A percentile compares a stretch with the other conserved stretches of the same genome.
These are phyloP conservation scores for Sitta carolinensis DNA, from an alignment of 2,797 vertebrate genomes.

Conservation along the genomic window DNA sequence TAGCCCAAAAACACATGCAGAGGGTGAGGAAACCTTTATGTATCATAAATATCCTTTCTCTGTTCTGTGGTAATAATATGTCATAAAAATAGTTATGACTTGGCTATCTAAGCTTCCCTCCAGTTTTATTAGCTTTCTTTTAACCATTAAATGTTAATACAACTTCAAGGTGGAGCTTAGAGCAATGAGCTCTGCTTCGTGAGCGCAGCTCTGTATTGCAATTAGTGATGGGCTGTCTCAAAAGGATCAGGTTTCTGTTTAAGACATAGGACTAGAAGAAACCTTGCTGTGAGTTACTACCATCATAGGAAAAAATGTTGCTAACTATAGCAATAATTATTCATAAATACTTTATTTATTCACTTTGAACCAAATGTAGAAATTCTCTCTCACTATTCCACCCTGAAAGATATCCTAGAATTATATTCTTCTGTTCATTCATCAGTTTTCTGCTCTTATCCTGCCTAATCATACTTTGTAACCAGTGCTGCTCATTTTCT, in stretches of 20 bases:
- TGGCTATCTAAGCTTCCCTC: conserved; percentile 18
- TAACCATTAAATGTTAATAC: background rate
- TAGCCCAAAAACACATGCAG: background rate
- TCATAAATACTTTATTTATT: background rate
- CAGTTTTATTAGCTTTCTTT: conserved; percentile 41
- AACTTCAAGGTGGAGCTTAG: conserved; percentile 45
- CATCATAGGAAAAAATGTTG: background rate
- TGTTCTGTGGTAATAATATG: background rate
- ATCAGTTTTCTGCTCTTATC: background rate
- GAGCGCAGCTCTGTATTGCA: background rate
- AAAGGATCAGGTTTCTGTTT: conserved; percentile 32
- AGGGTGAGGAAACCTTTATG: background rate
- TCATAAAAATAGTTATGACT: conserved; percentile 41
- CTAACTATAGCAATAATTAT: background rate
- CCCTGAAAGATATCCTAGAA: background rate
- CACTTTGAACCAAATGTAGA: background rate
- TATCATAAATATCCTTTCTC: background rate
- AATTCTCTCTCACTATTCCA: background rate
- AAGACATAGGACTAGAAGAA: background rate
- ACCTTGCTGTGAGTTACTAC: background rate
- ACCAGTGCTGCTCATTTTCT: background rate
- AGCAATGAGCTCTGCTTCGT: conserved; percentile 22
- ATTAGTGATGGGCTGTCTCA: conserved; percentile 35
- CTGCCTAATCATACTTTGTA: background rate
- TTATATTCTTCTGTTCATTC: background rate